phyloP scores from a whole-genome alignment of 2,888 invertebrate genomes.

The Clanis bilineata region DNA sequence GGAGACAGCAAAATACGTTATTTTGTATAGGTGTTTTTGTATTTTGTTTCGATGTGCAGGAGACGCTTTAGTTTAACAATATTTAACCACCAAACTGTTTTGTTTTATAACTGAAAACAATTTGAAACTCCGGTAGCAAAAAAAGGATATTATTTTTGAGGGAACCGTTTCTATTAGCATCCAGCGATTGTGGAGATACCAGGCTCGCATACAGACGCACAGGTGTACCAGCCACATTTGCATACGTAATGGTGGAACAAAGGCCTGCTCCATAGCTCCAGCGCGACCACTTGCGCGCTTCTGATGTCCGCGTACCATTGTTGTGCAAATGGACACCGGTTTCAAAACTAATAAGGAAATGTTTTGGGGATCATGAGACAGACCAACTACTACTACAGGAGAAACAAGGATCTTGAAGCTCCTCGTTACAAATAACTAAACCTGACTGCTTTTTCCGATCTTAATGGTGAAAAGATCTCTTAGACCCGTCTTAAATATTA shows the following conservation, averaged over 20 bases:
- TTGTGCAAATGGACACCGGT: constrained; percentile 70
- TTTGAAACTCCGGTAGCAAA: constrained; percentile 16
- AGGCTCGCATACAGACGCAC: constrained; percentile 66
- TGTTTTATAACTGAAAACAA: constrained; percentile 14
- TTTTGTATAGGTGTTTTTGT: too few species aligned
- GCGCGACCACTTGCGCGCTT: constrained; percentile 56
- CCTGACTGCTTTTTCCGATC: too few species aligned
- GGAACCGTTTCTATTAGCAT: constrained; percentile 51
- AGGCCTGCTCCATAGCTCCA: constrained; percentile 57
- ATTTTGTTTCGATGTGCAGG: too few species aligned
- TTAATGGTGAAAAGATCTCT: too few species aligned
- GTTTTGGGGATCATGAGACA: neutral
- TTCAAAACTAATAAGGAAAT: constrained; percentile 40
- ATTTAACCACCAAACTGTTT: constrained; percentile 12
- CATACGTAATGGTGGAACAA: constrained; percentile 76
- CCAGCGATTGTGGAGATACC: constrained; percentile 60
- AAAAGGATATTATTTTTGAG: neutral
- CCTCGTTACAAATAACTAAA: too few species aligned
- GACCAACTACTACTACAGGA: neutral
- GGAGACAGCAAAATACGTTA: too few species aligned
- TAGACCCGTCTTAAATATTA: too few species aligned
- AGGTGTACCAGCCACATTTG: constrained; percentile 62
- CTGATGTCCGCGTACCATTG: constrained; percentile 66
- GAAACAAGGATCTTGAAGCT: neutral
- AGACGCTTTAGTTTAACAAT: too few species aligned